Percentiles rank a stretch among this genome's conserved stretches.
Evolutionary conservation across 2,888 invertebrate species (phyloP).

Genomic region (Eilema sororculum): DNA sequence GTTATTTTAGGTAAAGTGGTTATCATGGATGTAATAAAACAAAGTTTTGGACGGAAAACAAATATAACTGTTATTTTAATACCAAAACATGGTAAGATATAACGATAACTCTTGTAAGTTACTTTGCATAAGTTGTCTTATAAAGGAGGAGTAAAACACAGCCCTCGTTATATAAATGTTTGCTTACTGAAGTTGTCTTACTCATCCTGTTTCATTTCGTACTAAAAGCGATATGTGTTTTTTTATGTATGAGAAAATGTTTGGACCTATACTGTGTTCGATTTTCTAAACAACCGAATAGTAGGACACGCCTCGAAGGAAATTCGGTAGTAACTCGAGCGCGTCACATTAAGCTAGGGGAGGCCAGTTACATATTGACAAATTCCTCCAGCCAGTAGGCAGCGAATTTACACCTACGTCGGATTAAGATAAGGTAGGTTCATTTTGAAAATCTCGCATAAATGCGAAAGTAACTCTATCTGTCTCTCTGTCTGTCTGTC

Average conservation of each 20-base stretch:
- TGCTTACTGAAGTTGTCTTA: background rate
- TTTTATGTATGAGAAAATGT: background rate
- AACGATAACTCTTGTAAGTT: constrained; percentile 38
- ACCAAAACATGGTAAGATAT: constrained; percentile 42
- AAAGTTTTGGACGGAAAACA: constrained; percentile 39
- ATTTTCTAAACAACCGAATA: background rate
- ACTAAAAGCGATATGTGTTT: background rate
- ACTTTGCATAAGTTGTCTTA: constrained; percentile 49
- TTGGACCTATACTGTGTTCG: background rate
- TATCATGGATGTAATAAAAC: constrained; percentile 41
- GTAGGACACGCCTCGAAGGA: too few relatives aligned
- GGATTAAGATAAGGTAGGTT: too few relatives aligned
- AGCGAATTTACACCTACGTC: too few relatives aligned
- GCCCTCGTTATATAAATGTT: constrained; percentile 8
- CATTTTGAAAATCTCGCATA: too few relatives aligned
- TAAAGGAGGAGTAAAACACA: constrained; percentile 19
- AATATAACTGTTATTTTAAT: constrained; percentile 40
- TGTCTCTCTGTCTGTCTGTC: too few relatives aligned
- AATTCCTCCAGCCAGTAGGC: too few relatives aligned
- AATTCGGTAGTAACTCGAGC: too few relatives aligned
- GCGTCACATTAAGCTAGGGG: too few relatives aligned
- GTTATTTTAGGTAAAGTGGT: constrained; percentile 19
- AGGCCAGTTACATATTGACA: too few relatives aligned
- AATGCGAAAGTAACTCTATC: too few relatives aligned
- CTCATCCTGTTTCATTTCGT: background rate